These are phyloP conservation scores for Drosophila maculinotata DNA, from an alignment of 2,888 invertebrate genomes.

Conservation along the genomic window DNA sequence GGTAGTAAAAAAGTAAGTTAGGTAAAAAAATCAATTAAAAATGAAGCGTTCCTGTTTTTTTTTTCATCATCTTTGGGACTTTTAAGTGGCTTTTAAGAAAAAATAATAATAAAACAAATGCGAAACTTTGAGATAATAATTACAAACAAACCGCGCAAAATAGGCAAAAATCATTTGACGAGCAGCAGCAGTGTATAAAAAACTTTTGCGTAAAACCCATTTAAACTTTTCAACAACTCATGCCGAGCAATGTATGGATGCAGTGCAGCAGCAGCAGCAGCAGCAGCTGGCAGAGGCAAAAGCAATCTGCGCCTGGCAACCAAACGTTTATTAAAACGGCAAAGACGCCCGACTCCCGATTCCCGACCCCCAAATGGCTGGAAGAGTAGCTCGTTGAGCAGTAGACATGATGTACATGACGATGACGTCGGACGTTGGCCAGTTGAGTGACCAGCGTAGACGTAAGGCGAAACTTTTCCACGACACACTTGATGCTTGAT, in stretches of 20 bases:
- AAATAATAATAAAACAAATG: not conserved
- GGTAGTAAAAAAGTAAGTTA: not conserved
- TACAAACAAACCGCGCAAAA: constrained; percentile 36
- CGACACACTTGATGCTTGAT: constrained; percentile 71
- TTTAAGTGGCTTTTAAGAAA: constrained; percentile 33
- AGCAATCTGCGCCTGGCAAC: constrained; percentile 75
- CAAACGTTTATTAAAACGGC: constrained; percentile 71
- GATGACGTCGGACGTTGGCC: constrained; percentile 47
- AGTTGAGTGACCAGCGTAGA: constrained; percentile 50
- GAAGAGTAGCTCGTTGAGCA: constrained; percentile 44
- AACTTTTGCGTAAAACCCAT: constrained; percentile 76
- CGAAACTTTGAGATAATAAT: constrained; percentile 51
- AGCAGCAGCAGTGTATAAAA: constrained; percentile 64
- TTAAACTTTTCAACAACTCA: constrained; percentile 79
- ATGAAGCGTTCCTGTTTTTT: not conserved
- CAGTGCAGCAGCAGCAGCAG: constrained; percentile 48
- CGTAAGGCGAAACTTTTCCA: constrained; percentile 47
- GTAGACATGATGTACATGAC: constrained; percentile 63
- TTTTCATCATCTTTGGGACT: constrained; percentile 2
- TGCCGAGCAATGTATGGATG: constrained; percentile 49
- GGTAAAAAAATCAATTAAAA: constrained; percentile 15
- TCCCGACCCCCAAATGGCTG: constrained; percentile 30
- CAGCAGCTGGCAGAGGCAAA: constrained; percentile 46
- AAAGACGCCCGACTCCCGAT: constrained; percentile 25
- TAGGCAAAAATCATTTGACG: constrained; percentile 43